These are phyloP conservation scores for Lamproptera curius DNA, from an alignment of 2,888 invertebrate genomes.

Conservation along the genomic window DNA sequence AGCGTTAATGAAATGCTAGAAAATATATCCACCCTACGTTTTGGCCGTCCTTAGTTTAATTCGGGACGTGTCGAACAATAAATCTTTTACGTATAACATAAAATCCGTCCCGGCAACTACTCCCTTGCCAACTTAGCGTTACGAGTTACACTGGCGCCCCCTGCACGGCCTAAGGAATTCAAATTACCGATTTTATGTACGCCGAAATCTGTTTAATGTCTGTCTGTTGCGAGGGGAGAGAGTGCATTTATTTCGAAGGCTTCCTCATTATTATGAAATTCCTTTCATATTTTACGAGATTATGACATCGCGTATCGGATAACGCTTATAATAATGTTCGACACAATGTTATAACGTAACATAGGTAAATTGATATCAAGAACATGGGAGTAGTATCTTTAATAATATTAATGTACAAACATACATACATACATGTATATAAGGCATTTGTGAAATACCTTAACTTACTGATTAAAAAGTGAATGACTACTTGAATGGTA, in stretches of 20 bases:
- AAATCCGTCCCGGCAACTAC: constrained; percentile 12
- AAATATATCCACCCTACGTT: too few relatives aligned
- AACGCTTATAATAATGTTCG: neutral
- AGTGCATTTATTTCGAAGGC: constrained; percentile 22
- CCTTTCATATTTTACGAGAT: constrained; percentile 19
- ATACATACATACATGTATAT: too few relatives aligned
- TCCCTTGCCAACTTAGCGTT: constrained; percentile 27
- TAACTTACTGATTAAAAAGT: too few relatives aligned
- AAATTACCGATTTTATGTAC: constrained; percentile 73
- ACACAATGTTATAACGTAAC: too few relatives aligned
- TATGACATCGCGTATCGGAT: neutral
- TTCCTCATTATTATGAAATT: constrained; percentile 23
- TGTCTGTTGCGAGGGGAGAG: constrained; percentile 33
- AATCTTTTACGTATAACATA: constrained; percentile 8
- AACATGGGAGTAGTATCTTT: too few relatives aligned
- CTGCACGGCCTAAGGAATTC: constrained; percentile 65
- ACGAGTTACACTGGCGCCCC: constrained; percentile 36
- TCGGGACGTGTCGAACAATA: constrained; percentile 5
- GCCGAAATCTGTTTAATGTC: constrained; percentile 69
- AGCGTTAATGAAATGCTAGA: too few relatives aligned
- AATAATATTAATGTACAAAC: too few relatives aligned
- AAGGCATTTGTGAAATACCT: too few relatives aligned
- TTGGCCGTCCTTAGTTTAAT: neutral
- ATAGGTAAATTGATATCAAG: too few relatives aligned
- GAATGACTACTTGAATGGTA: too few relatives aligned